Conservation (phyloP, 2,797 vertebrate genomes). For the Eulemur rubriventer region DNA sequence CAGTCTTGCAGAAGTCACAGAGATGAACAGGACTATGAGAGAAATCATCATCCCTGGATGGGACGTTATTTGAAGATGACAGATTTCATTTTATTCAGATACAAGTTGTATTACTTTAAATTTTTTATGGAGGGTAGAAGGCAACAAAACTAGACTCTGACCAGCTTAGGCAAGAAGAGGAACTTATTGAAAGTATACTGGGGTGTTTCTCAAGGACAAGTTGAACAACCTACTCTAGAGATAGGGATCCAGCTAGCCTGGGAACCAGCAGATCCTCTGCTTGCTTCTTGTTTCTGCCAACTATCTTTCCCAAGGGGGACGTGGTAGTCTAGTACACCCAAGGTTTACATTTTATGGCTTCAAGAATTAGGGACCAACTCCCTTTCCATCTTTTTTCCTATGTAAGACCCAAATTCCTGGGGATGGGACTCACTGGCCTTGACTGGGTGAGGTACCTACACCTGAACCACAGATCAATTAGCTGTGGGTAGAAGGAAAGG, state of each 20-base stretch:
- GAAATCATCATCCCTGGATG: not conserved
- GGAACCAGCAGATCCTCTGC: not conserved
- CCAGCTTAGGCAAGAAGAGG: not conserved
- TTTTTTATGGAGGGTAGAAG: not conserved
- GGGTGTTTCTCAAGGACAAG: not conserved
- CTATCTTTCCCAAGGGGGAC: not conserved
- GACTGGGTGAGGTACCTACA: not conserved
- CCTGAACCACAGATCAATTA: not conserved
- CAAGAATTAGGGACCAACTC: not conserved
- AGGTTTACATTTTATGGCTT: not conserved
- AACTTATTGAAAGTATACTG: not conserved
- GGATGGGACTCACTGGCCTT: not conserved
- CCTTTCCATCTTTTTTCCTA: not conserved
- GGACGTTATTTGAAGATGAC: not conserved
- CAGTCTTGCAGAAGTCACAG: not conserved
- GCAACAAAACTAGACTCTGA: slow-evolving; percentile 15
- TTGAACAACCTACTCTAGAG: not conserved
- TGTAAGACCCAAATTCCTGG: not conserved
- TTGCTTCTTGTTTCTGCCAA: not conserved
- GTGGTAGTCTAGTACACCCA: not conserved
- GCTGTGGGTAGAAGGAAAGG: not conserved
- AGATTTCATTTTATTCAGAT: not conserved
- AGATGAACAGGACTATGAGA: not conserved
- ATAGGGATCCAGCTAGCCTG: not conserved
- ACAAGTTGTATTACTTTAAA: not conserved